Percentiles rank a stretch among this genome's conserved stretches.
phyloP scores from a whole-genome alignment of 2,797 vertebrate species.

The Platyrinchus mystaceus region DNA sequence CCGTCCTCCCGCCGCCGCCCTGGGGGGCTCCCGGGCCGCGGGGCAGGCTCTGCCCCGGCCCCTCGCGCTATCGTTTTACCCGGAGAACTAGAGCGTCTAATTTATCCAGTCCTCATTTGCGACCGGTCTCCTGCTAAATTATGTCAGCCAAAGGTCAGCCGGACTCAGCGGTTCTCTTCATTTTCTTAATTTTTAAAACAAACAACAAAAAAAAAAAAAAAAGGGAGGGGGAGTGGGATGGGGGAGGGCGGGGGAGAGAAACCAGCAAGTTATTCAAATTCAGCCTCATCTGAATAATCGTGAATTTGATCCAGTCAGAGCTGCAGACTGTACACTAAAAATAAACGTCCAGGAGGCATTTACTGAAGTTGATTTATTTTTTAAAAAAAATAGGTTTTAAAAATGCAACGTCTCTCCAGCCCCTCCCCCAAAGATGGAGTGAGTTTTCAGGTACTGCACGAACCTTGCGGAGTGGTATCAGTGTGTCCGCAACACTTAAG shows the following conservation, averaged over 20 bases:
- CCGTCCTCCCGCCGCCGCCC: neutral
- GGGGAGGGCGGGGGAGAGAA: neutral
- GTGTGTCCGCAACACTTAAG: neutral
- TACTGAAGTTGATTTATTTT: neutral
- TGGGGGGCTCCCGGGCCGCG: neutral
- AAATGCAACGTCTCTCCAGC: neutral
- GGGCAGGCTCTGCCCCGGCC: conserved; percentile 10
- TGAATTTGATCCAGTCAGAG: conserved; percentile 53
- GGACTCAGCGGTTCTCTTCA: conserved; percentile 46
- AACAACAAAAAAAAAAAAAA: neutral
- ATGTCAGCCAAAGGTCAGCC: conserved; percentile 74
- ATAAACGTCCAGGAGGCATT: conserved; percentile 51
- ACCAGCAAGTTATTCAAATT: conserved; percentile 37
- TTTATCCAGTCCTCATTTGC: conserved; percentile 67
- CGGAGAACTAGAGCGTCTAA: conserved; percentile 55
- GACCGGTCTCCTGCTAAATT: conserved; percentile 49
- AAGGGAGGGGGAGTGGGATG: neutral
- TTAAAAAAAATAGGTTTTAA: neutral
- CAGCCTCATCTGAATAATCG: conserved; percentile 53
- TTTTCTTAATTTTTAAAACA: conserved; percentile 47
- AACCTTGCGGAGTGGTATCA: neutral
- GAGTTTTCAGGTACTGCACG: conserved; percentile 24
- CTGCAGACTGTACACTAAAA: conserved; percentile 51
- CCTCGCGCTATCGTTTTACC: conserved; percentile 35
- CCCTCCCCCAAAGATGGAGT: conserved; percentile 7